Percentiles rank a stretch among this genome's conserved stretches.
Conservation (phyloP, 2,888 invertebrate genomes). For the Frankliniella intonsa region DNA sequence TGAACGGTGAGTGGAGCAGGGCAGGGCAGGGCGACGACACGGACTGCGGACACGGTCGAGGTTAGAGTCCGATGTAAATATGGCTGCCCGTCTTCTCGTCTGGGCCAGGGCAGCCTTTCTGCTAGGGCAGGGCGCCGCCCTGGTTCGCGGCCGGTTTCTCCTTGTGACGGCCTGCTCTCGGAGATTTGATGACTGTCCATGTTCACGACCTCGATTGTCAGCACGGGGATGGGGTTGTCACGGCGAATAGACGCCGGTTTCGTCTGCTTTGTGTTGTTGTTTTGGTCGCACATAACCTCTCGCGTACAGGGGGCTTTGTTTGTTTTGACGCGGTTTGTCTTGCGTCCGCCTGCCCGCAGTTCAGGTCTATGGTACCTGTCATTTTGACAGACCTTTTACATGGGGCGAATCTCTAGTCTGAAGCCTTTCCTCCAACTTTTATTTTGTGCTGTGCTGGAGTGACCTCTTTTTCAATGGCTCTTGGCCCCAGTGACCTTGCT, state of each 20-base stretch:
- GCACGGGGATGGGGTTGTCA: neutral
- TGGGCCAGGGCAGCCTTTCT: neutral
- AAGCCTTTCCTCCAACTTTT: neutral
- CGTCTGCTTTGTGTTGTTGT: conserved; percentile 9
- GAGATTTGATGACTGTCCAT: neutral
- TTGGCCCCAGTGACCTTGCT: neutral
- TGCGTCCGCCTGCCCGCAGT: too few species aligned
- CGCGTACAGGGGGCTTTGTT: too few species aligned
- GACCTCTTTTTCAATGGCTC: neutral
- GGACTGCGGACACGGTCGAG: neutral
- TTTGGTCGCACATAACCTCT: conserved; percentile 1
- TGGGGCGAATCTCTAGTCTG: too few species aligned
- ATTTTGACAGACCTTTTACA: too few species aligned
- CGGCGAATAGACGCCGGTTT: neutral
- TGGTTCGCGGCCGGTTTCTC: neutral
- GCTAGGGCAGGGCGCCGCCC: neutral
- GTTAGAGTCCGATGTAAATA: neutral
- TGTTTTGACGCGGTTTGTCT: too few species aligned
- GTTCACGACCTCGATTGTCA: neutral
- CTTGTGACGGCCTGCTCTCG: neutral
- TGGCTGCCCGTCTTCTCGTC: neutral
- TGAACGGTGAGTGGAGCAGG: neutral
- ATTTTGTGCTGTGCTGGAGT: neutral
- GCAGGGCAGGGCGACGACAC: neutral
- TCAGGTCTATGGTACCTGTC: too few species aligned